phyloP scores from a whole-genome alignment of 2,888 invertebrate species.

The Eupsilia transversa region DNA sequence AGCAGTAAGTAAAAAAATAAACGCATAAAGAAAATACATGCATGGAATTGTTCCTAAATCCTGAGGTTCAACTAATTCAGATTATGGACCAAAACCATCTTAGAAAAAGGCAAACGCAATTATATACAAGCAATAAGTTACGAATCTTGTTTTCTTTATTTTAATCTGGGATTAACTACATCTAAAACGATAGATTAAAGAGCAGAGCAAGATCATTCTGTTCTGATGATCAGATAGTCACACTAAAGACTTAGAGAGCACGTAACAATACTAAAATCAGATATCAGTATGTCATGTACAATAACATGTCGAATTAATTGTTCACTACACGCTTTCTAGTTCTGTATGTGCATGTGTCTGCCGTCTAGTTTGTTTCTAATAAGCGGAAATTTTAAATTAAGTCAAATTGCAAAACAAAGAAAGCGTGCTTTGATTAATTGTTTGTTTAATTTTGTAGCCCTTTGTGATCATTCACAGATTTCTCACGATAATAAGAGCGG shows the following conservation, averaged over 20 bases:
- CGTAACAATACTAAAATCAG: conserved; percentile 57
- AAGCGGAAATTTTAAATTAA: conserved; percentile 70
- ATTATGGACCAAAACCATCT: not conserved
- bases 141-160: not conserved
- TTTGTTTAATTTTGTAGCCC: conserved; percentile 41
- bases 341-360: conserved; percentile 63
- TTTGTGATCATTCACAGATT: conserved; percentile 17
- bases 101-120: not conserved
- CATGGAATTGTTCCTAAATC: not conserved
- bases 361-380: conserved; percentile 66
- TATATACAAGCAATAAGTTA: not conserved
- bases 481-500: conserved; percentile 33
- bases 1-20: not conserved
- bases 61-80: not conserved
- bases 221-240: conserved; percentile 64
- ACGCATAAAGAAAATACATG: not conserved
- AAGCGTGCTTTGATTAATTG: conserved; percentile 64
- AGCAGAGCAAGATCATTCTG: conserved; percentile 22
- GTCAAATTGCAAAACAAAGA: conserved; percentile 69
- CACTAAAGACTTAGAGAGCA: conserved; percentile 54
- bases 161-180: not conserved
- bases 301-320: conserved; percentile 79
- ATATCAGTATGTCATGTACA: conserved; percentile 70
- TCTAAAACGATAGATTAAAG: conserved; percentile 3
- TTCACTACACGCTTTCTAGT: conserved; percentile 79